phyloP scores from a whole-genome alignment of 2,113 vertebrate genomes.

The Caranx ignobilis region DNA sequence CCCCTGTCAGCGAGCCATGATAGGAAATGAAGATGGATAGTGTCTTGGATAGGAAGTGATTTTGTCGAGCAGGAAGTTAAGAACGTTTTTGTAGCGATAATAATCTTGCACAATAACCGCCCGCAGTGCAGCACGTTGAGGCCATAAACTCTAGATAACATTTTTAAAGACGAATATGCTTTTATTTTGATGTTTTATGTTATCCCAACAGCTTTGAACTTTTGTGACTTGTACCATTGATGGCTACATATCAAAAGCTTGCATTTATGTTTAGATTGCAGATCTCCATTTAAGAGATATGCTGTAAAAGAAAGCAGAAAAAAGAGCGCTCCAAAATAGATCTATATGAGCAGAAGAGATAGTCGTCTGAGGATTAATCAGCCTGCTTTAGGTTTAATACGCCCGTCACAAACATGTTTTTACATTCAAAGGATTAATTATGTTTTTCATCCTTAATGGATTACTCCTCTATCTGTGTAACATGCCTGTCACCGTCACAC shows the following conservation, averaged over 20 bases:
- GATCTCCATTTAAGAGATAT: not conserved
- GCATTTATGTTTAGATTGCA: not conserved
- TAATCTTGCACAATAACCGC: slow-evolving; percentile 70
- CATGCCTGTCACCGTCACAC: slow-evolving; percentile 47
- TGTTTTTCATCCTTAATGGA: slow-evolving; percentile 63
- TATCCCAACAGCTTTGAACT: not conserved
- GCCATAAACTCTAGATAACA: slow-evolving; percentile 6
- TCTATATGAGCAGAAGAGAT: slow-evolving; percentile 1
- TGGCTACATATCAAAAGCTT: not conserved
- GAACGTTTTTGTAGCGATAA: slow-evolving; percentile 78
- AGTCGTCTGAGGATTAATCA: slow-evolving; percentile 41
- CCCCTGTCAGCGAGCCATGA: slow-evolving; percentile 81
- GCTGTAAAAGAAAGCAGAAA: not conserved
- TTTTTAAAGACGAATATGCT: slow-evolving; percentile 3
- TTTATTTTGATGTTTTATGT: not conserved
- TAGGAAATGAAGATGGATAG: slow-evolving; percentile 86
- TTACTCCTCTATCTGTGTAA: slow-evolving; percentile 54
- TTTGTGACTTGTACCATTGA: not conserved
- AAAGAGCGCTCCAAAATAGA: not conserved
- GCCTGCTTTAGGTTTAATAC: slow-evolving; percentile 30
- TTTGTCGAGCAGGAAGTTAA: slow-evolving; percentile 82
- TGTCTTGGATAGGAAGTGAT: slow-evolving; percentile 81
- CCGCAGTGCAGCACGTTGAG: slow-evolving; percentile 42
- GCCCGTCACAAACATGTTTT: slow-evolving; percentile 46
- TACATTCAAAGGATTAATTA: slow-evolving; percentile 52